Evolutionary conservation across 2,888 invertebrate genomes (phyloP), one percentile per base, ranked within the genome.

Genomic region (Chirona hameri): DNA sequence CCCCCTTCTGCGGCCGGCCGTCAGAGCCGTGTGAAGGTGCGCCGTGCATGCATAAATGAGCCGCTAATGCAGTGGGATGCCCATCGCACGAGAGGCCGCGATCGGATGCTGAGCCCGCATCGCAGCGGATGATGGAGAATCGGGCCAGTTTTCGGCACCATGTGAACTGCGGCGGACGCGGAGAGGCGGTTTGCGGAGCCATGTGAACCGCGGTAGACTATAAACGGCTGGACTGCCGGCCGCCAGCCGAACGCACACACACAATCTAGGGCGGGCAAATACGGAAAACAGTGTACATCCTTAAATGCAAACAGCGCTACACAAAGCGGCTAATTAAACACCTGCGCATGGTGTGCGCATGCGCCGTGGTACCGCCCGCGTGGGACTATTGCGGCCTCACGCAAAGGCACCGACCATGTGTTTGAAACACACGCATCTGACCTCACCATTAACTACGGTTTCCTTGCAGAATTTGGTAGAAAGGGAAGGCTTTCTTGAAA

Each of bases 11-110:
- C 31, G 72, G 27, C 18, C 18, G 15, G 4, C 72, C 65, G n/a
- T 65, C 65, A 0, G 65, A 24, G 24, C 65, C 0, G 65, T 27
- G 72, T 7, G 4, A 31, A 31, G 72, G 31, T 31, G 72, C 29
- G 72, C 31, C 72, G 27, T 72, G 72, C 72, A 72, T 72, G 72
- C 72, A 72, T 72, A 72, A 72, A 72, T 18, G 72, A 52, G 52
- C 52, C 52, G 18, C 52, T 52, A 52, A 52, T 52, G 52, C 10
- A 52, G 12, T 12, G 60, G 24, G 24, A 9, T 60, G 24, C 60
- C 24, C 60, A 24, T 14, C 60, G 55, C 55, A 12, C 18, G 60
- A 24, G 60, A 60, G 60, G 18, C 60, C 60, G 9, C 60, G 60
- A n/a, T 10, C 60, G 60, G 24, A 24, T n/a, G 60, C n/a, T 21